Evolutionary conservation across 2,797 vertebrate genomes (phyloP), one percentile per base, ranked within the genome.

Genomic region (Acropternis orthonyx): DNA sequence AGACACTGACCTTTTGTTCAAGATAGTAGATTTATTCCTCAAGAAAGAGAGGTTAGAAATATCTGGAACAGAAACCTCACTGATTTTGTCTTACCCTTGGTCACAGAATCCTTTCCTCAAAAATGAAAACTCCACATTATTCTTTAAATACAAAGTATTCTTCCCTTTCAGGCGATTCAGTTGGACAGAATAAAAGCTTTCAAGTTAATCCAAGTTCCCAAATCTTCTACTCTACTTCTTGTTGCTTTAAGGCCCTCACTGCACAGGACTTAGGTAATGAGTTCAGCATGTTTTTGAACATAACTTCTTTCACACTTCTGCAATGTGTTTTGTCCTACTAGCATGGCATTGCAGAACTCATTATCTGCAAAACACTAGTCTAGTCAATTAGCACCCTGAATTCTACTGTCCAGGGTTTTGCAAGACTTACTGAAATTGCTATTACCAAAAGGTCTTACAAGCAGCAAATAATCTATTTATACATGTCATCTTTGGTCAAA

Each of bases 1-100:
- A 95, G 30, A 82, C 41, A 21, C 23, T 67, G 72, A 91, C 65
- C 59, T 93, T 91, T 92, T 91, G 41, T 49, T 92, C 84, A 61
- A 76, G 44, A 74, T 22, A 85, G 62, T 13, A 76, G 44, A 85
- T 66, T 78, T 46, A 93, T 36, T 61, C 37, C 63, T 79, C 37
- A 87, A 79, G 56, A 89, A 83, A 88, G 30, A 56, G 48, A 81
- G 32, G 46, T 86, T 44, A 81, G 63, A 92, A 89, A 56, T 73
- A 92, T 56, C 67, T 87, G 30, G 34, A 93, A 91, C 18, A 95
- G 68, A 94, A 90, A 56, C 27, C 8, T 76, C 56, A 76, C 58
- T 55, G 55, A 69, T 71, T 91, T 67, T n/a, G 39, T 46, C 43
- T 75, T 61, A 75, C 16, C 41, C 36, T 67, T 80, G 34, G 30